Percentiles rank a stretch among this genome's conserved stretches.
Evolutionary conservation across 2,113 vertebrate species (phyloP).

Genomic region (Heloderma charlesbogerti): DNA sequence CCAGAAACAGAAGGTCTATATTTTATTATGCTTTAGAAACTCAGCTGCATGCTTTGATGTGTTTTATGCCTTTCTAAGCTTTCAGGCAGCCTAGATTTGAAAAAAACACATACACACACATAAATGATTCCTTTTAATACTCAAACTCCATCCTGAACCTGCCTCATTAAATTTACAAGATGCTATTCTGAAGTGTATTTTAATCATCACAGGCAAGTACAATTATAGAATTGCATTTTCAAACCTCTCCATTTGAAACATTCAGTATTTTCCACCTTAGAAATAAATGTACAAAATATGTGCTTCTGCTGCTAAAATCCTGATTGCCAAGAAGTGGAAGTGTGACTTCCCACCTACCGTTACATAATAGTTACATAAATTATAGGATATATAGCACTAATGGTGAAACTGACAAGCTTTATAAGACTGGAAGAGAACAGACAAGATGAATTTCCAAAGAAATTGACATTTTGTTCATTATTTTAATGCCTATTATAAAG

Average conservation of each 20-base stretch:
- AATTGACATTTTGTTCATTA: background rate
- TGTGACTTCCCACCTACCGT: background rate
- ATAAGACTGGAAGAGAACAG: background rate
- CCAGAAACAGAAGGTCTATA: rapidly evolving
- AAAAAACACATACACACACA: background rate
- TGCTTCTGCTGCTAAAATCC: background rate
- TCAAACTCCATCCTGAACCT: background rate
- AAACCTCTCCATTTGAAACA: background rate
- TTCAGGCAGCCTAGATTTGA: background rate
- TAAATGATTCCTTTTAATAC: constrained; percentile 2
- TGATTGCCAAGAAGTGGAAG: background rate
- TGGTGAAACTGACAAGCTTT: background rate
- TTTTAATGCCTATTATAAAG: background rate
- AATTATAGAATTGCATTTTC: background rate
- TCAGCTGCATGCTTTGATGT: rapidly evolving
- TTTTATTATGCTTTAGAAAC: constrained; percentile 1
- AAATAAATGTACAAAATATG: background rate
- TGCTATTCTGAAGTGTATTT: rapidly evolving
- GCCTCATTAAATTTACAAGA: background rate
- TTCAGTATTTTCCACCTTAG: background rate
- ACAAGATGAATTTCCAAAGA: background rate
- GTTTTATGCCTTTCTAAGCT: background rate
- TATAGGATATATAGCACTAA: background rate
- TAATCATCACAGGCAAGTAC: background rate
- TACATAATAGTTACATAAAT: background rate